Conservation (phyloP, 2,888 invertebrate species). For the Xanthorhoe designata region DNA sequence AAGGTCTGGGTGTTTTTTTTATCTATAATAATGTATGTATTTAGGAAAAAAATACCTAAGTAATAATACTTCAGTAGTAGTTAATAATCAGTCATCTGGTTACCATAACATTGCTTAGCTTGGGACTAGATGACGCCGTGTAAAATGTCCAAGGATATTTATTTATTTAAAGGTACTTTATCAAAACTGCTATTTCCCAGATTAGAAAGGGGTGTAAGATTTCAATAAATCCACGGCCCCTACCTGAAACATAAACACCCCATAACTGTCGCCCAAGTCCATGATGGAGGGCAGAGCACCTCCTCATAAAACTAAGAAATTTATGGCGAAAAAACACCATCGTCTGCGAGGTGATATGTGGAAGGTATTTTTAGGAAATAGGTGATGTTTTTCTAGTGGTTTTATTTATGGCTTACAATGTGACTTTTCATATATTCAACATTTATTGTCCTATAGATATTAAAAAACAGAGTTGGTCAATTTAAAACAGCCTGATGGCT, state of each 20-base stretch:
- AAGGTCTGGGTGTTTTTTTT: too few species aligned
- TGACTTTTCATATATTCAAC: background rate
- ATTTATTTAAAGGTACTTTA: too few species aligned
- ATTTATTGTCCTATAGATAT: background rate
- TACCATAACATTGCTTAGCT: too few species aligned
- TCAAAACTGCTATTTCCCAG: slow-evolving; percentile 7
- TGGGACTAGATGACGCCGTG: too few species aligned
- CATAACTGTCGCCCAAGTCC: slow-evolving; percentile 59
- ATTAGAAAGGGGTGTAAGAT: slow-evolving; percentile 32
- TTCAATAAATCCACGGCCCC: slow-evolving; percentile 41
- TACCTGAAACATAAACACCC: slow-evolving; percentile 59
- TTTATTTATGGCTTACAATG: background rate
- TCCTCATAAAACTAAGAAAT: slow-evolving; percentile 68
- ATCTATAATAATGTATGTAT: too few species aligned
- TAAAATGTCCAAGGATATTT: too few species aligned
- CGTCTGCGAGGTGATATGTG: slow-evolving; percentile 49
- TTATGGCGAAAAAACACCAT: slow-evolving; percentile 69
- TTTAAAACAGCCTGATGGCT: background rate
- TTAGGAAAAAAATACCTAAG: too few species aligned
- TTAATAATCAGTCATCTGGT: too few species aligned
- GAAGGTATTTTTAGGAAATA: slow-evolving; percentile 32
- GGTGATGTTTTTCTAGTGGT: slow-evolving; percentile 13
- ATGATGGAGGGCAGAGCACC: slow-evolving; percentile 56
- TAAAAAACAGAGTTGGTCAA: background rate
- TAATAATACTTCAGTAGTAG: too few species aligned